Evolutionary conservation across 2,888 invertebrate genomes (phyloP).

Genomic region (Chrysomela aeneicollis): DNA sequence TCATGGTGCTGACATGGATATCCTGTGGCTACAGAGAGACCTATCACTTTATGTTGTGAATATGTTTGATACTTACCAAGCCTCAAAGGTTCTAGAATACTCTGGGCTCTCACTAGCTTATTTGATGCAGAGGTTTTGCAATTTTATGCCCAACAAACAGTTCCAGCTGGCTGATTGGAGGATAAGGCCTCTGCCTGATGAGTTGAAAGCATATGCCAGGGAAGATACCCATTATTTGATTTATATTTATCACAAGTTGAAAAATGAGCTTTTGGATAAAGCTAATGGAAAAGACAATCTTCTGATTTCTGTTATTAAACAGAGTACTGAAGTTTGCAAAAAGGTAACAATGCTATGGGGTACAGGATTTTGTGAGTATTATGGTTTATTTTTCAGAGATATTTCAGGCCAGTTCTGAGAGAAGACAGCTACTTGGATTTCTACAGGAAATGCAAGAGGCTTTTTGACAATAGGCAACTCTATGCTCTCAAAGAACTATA

Average conservation of each 20-base stretch:
- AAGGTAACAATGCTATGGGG: conserved; percentile 60
- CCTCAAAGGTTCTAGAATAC: conserved; percentile 77
- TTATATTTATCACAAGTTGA: conserved; percentile 84
- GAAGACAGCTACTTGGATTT: conserved; percentile 78
- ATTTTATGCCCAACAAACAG: conserved; percentile 83
- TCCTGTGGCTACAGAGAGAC: conserved; percentile 95
- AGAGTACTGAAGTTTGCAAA: conserved; percentile 78
- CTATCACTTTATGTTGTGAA: conserved; percentile 94
- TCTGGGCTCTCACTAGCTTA: conserved; percentile 78
- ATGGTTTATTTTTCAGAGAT: conserved; percentile 66
- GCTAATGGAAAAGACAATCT: conserved; percentile 70
- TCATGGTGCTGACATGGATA: conserved; percentile 89
- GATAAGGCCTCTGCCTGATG: conserved; percentile 84
- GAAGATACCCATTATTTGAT: conserved; percentile 95
- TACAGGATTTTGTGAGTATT: neutral
- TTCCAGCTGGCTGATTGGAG: conserved; percentile 97
- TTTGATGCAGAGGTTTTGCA: conserved; percentile 81
- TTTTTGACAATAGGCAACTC: conserved; percentile 86
- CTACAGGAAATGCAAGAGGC: conserved; percentile 78
- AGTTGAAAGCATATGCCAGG: conserved; percentile 85
- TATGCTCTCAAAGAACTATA: conserved; percentile 83
- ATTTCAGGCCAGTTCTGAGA: conserved; percentile 76
- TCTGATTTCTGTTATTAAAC: conserved; percentile 74
- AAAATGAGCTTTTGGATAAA: conserved; percentile 74
- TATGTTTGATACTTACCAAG: conserved; percentile 95